Percentiles rank a stretch among this genome's conserved stretches.
These are phyloP conservation scores for Gambusia yucatana DNA, from an alignment of 2,797 vertebrate species.

Conservation along the genomic window DNA sequence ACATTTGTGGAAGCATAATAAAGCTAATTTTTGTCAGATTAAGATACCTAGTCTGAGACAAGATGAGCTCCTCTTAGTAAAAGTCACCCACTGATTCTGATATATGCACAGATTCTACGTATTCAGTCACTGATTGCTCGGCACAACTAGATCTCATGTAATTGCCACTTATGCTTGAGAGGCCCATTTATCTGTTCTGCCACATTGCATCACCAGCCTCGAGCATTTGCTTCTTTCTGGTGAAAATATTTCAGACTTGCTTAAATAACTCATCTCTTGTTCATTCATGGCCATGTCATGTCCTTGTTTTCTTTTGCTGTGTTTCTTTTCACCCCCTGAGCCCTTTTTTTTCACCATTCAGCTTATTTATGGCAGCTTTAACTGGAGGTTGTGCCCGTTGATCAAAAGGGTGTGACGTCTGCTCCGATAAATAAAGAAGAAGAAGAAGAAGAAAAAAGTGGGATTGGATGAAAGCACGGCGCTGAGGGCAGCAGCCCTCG, in stretches of 20 bases:
- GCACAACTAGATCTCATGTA: slow-evolving; percentile 59
- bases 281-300: not conserved
- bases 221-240: slow-evolving; percentile 22
- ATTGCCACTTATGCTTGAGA: slow-evolving; percentile 64
- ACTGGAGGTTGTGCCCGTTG: not conserved
- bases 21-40: slow-evolving; percentile 18
- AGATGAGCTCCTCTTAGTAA: slow-evolving; percentile 27
- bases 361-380: not conserved
- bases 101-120: slow-evolving; percentile 32
- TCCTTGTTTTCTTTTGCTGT: not conserved
- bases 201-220: slow-evolving; percentile 44
- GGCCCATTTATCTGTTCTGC: slow-evolving; percentile 61
- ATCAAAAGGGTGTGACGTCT: not conserved
- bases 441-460: not conserved
- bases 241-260: slow-evolving; percentile 27
- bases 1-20: slow-evolving; percentile 19
- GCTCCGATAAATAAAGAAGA: slow-evolving; percentile 4
- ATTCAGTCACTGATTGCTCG: slow-evolving; percentile 54
- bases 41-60: not conserved
- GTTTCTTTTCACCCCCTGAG: not conserved
- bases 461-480: not conserved
- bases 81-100: slow-evolving; percentile 20
- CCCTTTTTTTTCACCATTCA: not conserved
- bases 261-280: slow-evolving; percentile 16
- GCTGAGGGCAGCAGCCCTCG: slow-evolving; percentile 12